Percentiles rank a stretch among this genome's conserved stretches.
These are phyloP conservation scores for Orthosia cruda DNA, from an alignment of 2,888 invertebrate genomes.

Conservation along the genomic window DNA sequence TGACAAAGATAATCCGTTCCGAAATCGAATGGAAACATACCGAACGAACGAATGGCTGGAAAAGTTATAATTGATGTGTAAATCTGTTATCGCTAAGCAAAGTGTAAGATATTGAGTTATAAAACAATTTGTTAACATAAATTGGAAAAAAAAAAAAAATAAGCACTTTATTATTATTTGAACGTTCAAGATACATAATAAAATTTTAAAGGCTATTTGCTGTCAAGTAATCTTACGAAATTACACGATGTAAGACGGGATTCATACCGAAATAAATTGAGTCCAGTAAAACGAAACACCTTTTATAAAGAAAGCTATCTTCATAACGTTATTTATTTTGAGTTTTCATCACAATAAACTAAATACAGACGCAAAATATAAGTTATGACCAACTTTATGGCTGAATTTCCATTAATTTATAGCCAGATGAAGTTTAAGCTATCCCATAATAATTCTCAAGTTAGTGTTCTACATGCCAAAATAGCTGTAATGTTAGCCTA, in stretches of 20 bases:
- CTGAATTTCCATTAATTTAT: background rate
- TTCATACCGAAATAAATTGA: constrained; percentile 73
- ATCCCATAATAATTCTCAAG: background rate
- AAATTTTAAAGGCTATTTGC: constrained; percentile 86
- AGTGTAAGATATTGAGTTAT: too few relatives aligned
- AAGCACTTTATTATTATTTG: constrained; percentile 90
- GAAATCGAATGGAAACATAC: too few relatives aligned
- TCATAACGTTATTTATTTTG: constrained; percentile 23
- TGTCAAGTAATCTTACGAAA: constrained; percentile 82
- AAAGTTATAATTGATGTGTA: too few relatives aligned
- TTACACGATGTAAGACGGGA: constrained; percentile 78
- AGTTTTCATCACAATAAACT: constrained; percentile 8
- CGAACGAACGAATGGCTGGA: too few relatives aligned
- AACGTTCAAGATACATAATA: constrained; percentile 85
- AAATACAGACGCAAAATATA: background rate
- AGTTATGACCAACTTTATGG: background rate
- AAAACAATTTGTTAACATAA: too few relatives aligned
- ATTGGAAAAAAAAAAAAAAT: too few relatives aligned
- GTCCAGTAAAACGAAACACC: constrained; percentile 57
- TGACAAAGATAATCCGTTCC: too few relatives aligned
- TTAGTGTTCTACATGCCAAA: background rate
- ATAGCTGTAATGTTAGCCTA: background rate
- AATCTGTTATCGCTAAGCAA: too few relatives aligned
- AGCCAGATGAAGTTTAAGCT: background rate
- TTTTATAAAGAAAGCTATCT: constrained; percentile 31